Evolutionary conservation across 1,140 invertebrate species (phyloP).

Genomic region (Proctacanthus coquilletti): DNA sequence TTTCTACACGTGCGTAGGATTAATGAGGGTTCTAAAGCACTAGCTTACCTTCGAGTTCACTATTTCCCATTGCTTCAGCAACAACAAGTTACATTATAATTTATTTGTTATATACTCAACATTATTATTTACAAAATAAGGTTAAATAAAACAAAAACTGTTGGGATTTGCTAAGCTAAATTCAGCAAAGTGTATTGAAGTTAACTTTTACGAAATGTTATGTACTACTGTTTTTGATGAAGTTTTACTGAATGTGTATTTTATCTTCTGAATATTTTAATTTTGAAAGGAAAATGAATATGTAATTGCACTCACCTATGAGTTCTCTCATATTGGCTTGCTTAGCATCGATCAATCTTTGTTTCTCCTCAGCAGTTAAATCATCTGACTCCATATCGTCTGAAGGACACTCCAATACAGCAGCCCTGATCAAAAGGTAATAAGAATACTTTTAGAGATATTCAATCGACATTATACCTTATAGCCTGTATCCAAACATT

Average conservation of each 20-base stretch:
- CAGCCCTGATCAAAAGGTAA: too few relatives aligned
- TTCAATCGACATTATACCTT: slow-evolving; percentile 37
- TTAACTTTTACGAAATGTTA: too few relatives aligned
- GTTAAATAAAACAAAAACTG: too few relatives aligned
- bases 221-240: too few relatives aligned
- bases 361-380: slow-evolving; percentile 53
- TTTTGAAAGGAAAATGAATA: neutral
- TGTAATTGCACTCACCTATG: slow-evolving; percentile 37
- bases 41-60: slow-evolving; percentile 8
- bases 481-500: slow-evolving; percentile 77
- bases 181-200: too few relatives aligned
- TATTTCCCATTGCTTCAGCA: slow-evolving; percentile 6
- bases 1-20: too few relatives aligned
- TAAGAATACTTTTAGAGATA: too few relatives aligned
- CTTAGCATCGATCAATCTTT: slow-evolving; percentile 51
- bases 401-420: slow-evolving; percentile 53
- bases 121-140: too few relatives aligned
- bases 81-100: too few relatives aligned
- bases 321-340: slow-evolving; percentile 55
- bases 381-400: slow-evolving; percentile 42
- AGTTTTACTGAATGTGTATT: too few relatives aligned
- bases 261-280: neutral
- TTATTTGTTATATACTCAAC: too few relatives aligned
- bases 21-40: slow-evolving; percentile 1
- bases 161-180: too few relatives aligned